phyloP scores from a whole-genome alignment of 30 jellyfish, hydroid and myxozoan genomes.

The Phacellophora camtschatica region DNA sequence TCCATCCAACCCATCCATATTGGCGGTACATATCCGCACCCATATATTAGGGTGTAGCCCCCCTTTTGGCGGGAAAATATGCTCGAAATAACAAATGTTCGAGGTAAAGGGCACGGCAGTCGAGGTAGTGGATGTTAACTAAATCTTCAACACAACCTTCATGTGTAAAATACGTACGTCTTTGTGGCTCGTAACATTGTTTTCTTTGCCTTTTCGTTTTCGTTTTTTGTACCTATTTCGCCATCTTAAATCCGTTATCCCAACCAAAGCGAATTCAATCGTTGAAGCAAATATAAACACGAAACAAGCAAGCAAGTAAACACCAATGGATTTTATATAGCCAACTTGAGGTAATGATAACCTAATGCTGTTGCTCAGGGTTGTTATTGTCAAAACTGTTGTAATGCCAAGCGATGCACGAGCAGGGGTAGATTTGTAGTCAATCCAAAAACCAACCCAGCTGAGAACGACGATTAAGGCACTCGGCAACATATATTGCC shows the following conservation, averaged over 20 bases:
- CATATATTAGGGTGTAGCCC: too few relatives aligned
- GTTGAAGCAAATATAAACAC: constrained; percentile 79
- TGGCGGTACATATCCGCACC: too few relatives aligned
- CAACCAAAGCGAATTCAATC: constrained; percentile 78
- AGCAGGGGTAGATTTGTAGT: constrained; percentile 87
- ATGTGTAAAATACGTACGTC: too few relatives aligned
- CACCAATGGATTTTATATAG: constrained; percentile 58
- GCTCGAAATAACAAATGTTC: too few relatives aligned
- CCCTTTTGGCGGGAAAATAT: too few relatives aligned
- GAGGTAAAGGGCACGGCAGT: too few relatives aligned
- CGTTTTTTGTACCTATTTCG: background rate
- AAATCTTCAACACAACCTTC: too few relatives aligned
- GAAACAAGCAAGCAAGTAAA: constrained; percentile 65
- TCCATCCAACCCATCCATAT: too few relatives aligned
- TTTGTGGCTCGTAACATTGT: background rate
- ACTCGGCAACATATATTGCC: constrained; percentile 57
- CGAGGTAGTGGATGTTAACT: too few relatives aligned
- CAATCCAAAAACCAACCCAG: constrained; percentile 94
- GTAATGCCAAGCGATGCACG: constrained; percentile 83
- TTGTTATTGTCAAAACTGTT: constrained; percentile 76
- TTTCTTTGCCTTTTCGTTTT: background rate
- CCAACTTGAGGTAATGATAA: constrained; percentile 59
- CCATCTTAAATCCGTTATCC: constrained; percentile 69
- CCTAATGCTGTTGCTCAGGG: constrained; percentile 73
- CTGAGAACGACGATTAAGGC: constrained; percentile 72